These are phyloP conservation scores for Blennius ocellaris DNA, from an alignment of 2,113 vertebrate species.

Conservation along the genomic window DNA sequence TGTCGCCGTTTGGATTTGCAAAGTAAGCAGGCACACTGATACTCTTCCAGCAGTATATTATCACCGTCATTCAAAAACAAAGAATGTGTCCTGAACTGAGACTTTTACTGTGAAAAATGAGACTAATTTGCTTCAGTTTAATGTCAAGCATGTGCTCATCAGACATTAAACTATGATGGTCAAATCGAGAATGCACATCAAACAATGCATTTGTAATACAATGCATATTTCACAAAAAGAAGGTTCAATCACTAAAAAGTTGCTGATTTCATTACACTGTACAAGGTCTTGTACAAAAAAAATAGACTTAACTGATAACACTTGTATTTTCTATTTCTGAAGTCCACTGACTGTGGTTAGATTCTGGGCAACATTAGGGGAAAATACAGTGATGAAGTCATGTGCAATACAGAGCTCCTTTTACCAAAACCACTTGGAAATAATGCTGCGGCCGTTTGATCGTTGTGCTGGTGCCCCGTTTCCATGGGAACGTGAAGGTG, in stretches of 20 bases:
- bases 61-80: not conserved
- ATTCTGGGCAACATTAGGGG: slow-evolving; percentile 42
- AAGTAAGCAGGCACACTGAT: not conserved
- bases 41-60: not conserved
- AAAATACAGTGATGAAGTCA: slow-evolving; percentile 59
- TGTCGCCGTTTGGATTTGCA: slow-evolving; percentile 14
- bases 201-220: too few species aligned
- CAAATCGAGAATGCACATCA: too few species aligned
- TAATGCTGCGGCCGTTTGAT: slow-evolving; percentile 65
- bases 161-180: too few species aligned
- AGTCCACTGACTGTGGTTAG: not conserved
- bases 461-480: slow-evolving; percentile 62
- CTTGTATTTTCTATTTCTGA: not conserved
- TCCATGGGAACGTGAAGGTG: slow-evolving; percentile 75
- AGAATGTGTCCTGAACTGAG: slow-evolving; percentile 1
- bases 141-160: too few species aligned
- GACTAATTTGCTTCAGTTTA: too few species aligned
- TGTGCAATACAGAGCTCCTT: slow-evolving; percentile 49
- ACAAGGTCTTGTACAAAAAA: too few species aligned
- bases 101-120: not conserved
- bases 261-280: not conserved
- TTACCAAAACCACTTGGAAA: slow-evolving; percentile 58
- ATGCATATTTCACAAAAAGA: too few species aligned
- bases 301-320: too few species aligned
- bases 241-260: not conserved